Percentiles rank a stretch among this genome's conserved stretches.
Conservation (phyloP, 2,797 vertebrate genomes). For the Phataginus tricuspis region DNA sequence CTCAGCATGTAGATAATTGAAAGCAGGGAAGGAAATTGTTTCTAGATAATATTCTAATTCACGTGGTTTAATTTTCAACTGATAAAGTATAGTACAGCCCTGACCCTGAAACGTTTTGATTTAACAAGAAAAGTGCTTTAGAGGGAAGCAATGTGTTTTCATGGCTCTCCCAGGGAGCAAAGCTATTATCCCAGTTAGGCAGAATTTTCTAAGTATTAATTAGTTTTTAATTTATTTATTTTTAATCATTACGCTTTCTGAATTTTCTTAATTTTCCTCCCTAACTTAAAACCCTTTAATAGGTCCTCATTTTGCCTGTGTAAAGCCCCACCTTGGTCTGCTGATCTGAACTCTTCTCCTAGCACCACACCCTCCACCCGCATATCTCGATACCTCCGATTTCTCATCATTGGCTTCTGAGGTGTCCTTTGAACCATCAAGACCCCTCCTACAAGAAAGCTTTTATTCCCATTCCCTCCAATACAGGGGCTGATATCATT, state of each 20-base stretch:
- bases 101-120: constrained; percentile 45
- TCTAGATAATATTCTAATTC: constrained; percentile 44
- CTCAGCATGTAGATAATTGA: constrained; percentile 46
- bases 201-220: constrained; percentile 31
- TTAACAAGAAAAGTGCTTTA: constrained; percentile 6
- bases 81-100: background rate
- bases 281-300: background rate
- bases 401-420: background rate
- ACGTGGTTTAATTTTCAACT: constrained; percentile 31
- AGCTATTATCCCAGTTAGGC: background rate
- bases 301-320: background rate
- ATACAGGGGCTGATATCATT: accelerated
- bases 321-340: accelerated
- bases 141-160: background rate
- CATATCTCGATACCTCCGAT: accelerated
- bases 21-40: constrained; percentile 40
- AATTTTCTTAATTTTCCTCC: background rate
- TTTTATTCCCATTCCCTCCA: background rate
- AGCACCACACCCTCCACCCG: accelerated
- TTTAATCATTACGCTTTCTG: constrained; percentile 13
- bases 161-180: background rate
- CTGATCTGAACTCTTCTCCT: background rate
- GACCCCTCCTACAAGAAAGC: background rate
- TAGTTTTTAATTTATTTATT: background rate
- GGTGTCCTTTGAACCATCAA: background rate